Evolutionary conservation across 2,113 vertebrate genomes (phyloP).

Genomic region (Climacteris rufus): DNA sequence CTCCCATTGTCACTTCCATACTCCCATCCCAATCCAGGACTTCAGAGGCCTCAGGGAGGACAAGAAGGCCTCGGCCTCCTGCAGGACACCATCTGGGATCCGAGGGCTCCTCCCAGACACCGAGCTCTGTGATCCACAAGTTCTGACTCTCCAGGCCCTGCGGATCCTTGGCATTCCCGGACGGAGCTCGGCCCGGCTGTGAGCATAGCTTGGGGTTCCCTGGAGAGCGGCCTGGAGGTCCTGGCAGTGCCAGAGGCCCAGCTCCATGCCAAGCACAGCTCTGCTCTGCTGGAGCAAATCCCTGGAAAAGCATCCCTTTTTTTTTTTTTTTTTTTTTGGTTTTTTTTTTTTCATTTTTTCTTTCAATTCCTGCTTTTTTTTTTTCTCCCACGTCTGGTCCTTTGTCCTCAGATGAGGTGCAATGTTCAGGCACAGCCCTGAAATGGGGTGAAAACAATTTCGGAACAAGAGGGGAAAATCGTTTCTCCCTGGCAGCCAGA

Average conservation of each 20-base stretch:
- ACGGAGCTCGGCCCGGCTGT: background rate
- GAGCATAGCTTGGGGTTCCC: background rate
- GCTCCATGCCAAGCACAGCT: background rate
- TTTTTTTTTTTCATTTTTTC: no score
- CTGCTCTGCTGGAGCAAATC: background rate
- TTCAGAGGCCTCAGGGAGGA: no score
- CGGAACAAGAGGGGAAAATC: background rate
- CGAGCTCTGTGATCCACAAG: background rate
- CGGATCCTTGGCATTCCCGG: background rate
- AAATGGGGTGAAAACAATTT: background rate
- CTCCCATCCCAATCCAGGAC: no score
- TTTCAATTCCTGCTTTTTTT: background rate
- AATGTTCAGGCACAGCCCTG: rapidly evolving
- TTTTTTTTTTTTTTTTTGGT: no score
- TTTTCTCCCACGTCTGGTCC: background rate
- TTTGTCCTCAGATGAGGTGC: background rate
- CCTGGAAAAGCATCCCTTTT: background rate
- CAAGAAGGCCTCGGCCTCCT: no score
- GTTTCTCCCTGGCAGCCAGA: rapidly evolving
- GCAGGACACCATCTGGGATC: background rate
- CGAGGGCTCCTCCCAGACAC: background rate
- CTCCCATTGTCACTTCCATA: no score
- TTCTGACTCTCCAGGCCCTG: background rate
- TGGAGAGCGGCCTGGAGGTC: background rate
- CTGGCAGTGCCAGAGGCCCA: background rate